Evolutionary conservation across 1,140 invertebrate species (phyloP).

Genomic region (Drosophila dunni): DNA sequence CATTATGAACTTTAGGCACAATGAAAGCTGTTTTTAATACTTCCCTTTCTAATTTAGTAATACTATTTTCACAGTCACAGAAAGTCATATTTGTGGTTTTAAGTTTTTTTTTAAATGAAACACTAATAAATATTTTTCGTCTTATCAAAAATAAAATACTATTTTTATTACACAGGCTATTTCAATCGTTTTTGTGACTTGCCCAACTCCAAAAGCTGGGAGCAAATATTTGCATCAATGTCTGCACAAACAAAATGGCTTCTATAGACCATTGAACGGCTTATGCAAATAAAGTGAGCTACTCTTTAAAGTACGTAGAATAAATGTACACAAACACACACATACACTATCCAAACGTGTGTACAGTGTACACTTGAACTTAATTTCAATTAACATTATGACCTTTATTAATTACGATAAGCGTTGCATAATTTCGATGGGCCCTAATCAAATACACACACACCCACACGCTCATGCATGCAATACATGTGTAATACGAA

Average conservation of each 20-base stretch:
- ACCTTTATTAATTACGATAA: slow-evolving; percentile 70
- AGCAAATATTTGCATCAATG: slow-evolving; percentile 43
- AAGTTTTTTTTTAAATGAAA: no score
- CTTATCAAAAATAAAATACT: background rate
- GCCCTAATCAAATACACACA: slow-evolving; percentile 10
- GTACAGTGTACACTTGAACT: slow-evolving; percentile 48
- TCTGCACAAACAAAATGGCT: slow-evolving; percentile 39
- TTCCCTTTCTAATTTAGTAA: background rate
- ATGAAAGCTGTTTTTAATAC: background rate
- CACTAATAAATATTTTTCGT: no score
- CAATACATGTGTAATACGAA: slow-evolving; percentile 8
- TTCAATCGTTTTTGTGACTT: slow-evolving; percentile 1
- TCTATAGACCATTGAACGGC: slow-evolving; percentile 9
- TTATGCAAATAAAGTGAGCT: slow-evolving; percentile 21
- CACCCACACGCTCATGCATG: slow-evolving; percentile 4
- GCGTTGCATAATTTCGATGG: slow-evolving; percentile 38
- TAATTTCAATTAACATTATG: slow-evolving; percentile 63
- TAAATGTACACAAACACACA: background rate
- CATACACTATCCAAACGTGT: background rate
- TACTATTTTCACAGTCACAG: background rate
- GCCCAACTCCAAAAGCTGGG: background rate
- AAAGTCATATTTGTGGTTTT: no score
- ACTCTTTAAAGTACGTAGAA: background rate
- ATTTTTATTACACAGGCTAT: slow-evolving; percentile 3
- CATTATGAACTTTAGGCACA: background rate